These are phyloP conservation scores for Picathartes gymnocephalus DNA, from an alignment of 2,113 vertebrate genomes.

Conservation along the genomic window DNA sequence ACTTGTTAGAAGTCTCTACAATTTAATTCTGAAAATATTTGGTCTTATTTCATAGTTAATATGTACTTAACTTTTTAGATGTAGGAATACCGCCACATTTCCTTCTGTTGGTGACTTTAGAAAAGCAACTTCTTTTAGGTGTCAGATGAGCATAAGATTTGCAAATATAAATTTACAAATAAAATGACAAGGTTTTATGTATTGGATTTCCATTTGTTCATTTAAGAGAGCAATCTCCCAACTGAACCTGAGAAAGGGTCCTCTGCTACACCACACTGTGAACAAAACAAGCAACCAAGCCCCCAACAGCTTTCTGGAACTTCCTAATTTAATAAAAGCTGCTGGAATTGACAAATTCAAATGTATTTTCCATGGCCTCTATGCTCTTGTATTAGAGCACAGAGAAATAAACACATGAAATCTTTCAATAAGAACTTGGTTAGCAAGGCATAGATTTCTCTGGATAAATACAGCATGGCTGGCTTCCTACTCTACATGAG, in stretches of 20 bases:
- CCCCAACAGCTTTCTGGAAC: background rate
- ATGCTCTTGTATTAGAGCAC: background rate
- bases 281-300: background rate
- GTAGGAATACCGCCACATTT: background rate
- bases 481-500: background rate
- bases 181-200: background rate
- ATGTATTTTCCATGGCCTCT: background rate
- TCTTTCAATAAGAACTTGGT: background rate
- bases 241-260: background rate
- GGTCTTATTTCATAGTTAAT: background rate
- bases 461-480: background rate
- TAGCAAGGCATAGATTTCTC: background rate
- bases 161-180: background rate
- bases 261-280: background rate
- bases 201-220: background rate
- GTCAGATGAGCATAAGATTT: background rate
- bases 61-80: background rate
- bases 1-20: background rate
- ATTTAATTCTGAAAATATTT: conserved; percentile 27
- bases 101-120: background rate
- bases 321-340: background rate
- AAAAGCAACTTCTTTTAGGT: background rate
- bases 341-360: background rate
- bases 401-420: background rate
- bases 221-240: background rate